phyloP scores from a whole-genome alignment of 1,140 invertebrate species.

The Heliconius himera region DNA sequence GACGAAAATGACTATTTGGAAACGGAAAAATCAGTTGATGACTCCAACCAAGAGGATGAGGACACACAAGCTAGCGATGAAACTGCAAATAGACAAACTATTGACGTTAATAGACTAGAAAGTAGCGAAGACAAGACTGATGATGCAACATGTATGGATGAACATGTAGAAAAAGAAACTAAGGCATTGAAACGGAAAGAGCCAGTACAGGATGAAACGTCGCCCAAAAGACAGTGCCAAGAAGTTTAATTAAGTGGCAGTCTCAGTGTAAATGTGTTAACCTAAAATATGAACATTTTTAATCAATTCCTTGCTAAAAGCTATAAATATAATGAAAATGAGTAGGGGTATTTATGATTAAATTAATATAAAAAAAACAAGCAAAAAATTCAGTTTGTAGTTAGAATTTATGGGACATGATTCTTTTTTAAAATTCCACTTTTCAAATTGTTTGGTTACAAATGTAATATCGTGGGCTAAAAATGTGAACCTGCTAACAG shows the following conservation, averaged over 20 bases:
- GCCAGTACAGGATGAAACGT: conserved; percentile 60
- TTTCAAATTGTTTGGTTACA: background rate
- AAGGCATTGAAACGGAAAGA: conserved; percentile 72
- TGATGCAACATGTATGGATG: conserved; percentile 46
- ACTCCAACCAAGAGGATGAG: conserved; percentile 42
- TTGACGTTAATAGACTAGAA: conserved; percentile 49
- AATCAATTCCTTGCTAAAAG: conserved; percentile 52
- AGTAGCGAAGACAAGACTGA: conserved; percentile 55
- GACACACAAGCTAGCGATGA: conserved; percentile 44
- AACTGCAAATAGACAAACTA: conserved; percentile 36
- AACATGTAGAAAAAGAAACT: conserved; percentile 53
- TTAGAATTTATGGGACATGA: conserved; percentile 11
- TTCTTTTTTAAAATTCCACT: background rate
- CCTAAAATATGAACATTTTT: conserved; percentile 50
- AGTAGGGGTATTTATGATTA: conserved; percentile 69
- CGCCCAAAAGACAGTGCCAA: conserved; percentile 73
- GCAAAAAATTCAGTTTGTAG: conserved; percentile 29
- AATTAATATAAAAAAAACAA: conserved; percentile 58
- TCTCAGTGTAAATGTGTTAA: conserved; percentile 49
- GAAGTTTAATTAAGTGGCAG: conserved; percentile 51
- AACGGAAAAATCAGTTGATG: conserved; percentile 48
- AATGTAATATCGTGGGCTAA: background rate
- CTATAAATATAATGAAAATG: conserved; percentile 58
- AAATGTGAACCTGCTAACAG: too few relatives aligned
- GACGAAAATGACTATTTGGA: conserved; percentile 53